A percentile compares a stretch with the other conserved stretches of the same genome.
Evolutionary conservation across 2,797 vertebrate genomes (phyloP).

Genomic region (Martes flavigula): DNA sequence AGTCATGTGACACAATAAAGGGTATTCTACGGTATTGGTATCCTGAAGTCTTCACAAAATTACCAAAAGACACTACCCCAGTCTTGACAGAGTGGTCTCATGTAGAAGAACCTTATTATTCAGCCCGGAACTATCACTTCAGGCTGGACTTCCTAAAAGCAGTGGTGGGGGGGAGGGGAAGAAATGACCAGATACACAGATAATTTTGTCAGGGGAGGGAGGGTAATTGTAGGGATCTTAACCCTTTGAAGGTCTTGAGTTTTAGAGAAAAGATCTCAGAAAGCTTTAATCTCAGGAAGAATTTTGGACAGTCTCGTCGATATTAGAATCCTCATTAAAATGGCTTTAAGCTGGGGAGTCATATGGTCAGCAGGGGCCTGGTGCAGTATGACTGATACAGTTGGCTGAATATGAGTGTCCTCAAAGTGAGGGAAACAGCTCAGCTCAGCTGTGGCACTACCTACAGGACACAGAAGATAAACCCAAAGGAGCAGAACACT

Average conservation of each 20-base stretch:
- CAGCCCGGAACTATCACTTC: not conserved
- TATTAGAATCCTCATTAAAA: not conserved
- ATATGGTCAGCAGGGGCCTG: not conserved
- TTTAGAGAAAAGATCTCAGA: not conserved
- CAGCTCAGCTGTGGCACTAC: not conserved
- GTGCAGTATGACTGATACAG: not conserved
- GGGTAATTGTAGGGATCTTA: not conserved
- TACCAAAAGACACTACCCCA: not conserved
- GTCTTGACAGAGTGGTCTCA: not conserved
- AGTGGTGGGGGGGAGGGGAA: fast-evolving
- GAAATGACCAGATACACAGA: not conserved
- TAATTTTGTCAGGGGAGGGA: not conserved
- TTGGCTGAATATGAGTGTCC: not conserved
- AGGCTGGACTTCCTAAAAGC: not conserved
- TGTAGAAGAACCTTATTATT: not conserved
- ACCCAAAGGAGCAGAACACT: not conserved
- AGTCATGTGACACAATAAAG: not conserved
- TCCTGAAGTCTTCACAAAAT: not conserved
- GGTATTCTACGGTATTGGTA: not conserved
- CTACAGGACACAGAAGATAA: not conserved
- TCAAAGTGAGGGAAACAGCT: not conserved
- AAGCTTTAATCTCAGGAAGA: not conserved
- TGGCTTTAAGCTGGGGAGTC: not conserved
- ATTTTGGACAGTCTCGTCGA: not conserved
- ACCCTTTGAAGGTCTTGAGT: not conserved